Conservation (phyloP, 2,888 invertebrate species). For the Drosophila demipolita region DNA sequence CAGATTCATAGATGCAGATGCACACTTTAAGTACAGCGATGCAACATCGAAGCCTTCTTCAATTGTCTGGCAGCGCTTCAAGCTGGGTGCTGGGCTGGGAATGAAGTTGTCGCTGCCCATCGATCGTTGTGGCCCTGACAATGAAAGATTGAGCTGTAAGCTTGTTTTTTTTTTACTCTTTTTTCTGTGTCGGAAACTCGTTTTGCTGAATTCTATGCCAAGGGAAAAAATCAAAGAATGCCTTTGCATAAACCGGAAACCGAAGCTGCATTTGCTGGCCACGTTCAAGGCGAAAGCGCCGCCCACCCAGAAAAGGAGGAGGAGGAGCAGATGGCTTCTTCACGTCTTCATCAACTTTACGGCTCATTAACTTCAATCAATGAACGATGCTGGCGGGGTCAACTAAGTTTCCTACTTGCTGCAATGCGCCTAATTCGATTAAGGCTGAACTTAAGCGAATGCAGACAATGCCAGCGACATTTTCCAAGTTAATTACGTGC, state of each 20-base stretch:
- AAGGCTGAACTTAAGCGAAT: constrained; percentile 43
- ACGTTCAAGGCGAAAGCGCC: constrained; percentile 42
- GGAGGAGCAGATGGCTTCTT: constrained; percentile 8
- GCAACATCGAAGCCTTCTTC: constrained; percentile 40
- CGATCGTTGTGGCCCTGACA: constrained; percentile 65
- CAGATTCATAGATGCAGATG: constrained; percentile 21
- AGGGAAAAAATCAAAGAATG: constrained; percentile 37
- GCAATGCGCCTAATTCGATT: constrained; percentile 71
- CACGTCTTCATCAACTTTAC: constrained; percentile 25
- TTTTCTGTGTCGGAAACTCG: constrained; percentile 44
- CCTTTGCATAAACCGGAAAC: constrained; percentile 72
- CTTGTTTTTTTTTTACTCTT: constrained; percentile 8
- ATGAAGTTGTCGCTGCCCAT: constrained; percentile 69
- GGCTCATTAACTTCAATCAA: constrained; percentile 77
- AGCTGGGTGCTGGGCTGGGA: constrained; percentile 17
- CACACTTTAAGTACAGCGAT: constrained; percentile 29
- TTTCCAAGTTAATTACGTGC: constrained; percentile 61
- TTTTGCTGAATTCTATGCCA: constrained; percentile 50
- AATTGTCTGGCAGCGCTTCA: constrained; percentile 25
- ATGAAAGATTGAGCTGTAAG: constrained; percentile 58
- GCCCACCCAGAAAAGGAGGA: constrained; percentile 4
- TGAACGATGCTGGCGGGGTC: constrained; percentile 38
- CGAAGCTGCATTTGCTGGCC: constrained; percentile 29
- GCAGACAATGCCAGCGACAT: constrained; percentile 31
- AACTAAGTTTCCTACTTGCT: constrained; percentile 8